A percentile compares a stretch with the other conserved stretches of the same genome.
Evolutionary conservation across 2,797 vertebrate genomes (phyloP).

Genomic region (Diplodus puntazzo): DNA sequence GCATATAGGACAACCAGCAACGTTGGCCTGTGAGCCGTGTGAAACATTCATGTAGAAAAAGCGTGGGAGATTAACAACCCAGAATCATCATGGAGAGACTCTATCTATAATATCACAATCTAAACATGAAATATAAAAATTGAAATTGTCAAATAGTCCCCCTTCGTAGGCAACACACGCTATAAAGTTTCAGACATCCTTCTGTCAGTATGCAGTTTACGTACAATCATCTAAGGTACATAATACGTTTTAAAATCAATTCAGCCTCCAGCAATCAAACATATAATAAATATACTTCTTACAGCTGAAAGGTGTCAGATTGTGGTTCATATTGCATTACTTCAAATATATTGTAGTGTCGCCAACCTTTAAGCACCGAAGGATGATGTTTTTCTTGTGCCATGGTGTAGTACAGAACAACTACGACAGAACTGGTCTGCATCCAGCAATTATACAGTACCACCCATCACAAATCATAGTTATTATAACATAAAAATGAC

Average conservation of each 20-base stretch:
- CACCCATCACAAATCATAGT: constrained; percentile 29
- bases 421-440: constrained; percentile 38
- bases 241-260: constrained; percentile 58
- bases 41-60: constrained; percentile 85
- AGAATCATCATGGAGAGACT: constrained; percentile 74
- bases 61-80: constrained; percentile 68
- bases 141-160: constrained; percentile 76
- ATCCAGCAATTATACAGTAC: constrained; percentile 49
- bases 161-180: constrained; percentile 70
- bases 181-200: constrained; percentile 78
- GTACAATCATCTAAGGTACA: constrained; percentile 80
- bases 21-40: constrained; percentile 66
- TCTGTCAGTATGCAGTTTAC: constrained; percentile 77
- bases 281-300: constrained; percentile 83
- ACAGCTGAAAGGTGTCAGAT: constrained; percentile 73
- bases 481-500: constrained; percentile 30
- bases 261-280: constrained; percentile 71
- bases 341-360: constrained; percentile 81
- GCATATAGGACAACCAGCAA: constrained; percentile 80
- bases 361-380: constrained; percentile 62
- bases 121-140: constrained; percentile 79
- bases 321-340: constrained; percentile 82
- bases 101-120: constrained; percentile 76
- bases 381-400: constrained; percentile 65
- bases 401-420: constrained; percentile 39